Percentiles rank a stretch among this genome's conserved stretches.
These are phyloP conservation scores for Pachyrhynchus sulphureomaculatus DNA, from an alignment of 1,140 invertebrate species.

Conservation along the genomic window DNA sequence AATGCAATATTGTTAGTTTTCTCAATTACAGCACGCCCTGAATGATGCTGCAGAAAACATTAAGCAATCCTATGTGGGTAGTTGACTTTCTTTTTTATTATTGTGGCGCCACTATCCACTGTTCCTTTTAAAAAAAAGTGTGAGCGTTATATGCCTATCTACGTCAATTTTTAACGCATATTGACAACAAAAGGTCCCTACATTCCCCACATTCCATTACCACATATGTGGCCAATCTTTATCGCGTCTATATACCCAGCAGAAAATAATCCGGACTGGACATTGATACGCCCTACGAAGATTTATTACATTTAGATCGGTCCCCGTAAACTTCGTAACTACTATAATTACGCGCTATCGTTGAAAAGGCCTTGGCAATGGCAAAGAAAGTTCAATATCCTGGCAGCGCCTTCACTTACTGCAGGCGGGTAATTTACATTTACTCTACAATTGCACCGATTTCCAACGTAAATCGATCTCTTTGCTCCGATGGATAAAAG, in stretches of 20 bases:
- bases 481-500: constrained; percentile 7
- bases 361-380: constrained; percentile 20
- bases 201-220: too few relatives aligned
- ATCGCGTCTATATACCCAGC: not conserved
- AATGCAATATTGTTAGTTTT: too few relatives aligned
- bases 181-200: too few relatives aligned
- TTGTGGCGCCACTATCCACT: too few relatives aligned
- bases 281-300: not conserved
- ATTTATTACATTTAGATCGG: not conserved
- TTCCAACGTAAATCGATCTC: constrained; percentile 14
- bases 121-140: too few relatives aligned
- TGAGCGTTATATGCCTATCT: too few relatives aligned
- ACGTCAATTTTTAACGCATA: too few relatives aligned
- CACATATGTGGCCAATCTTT: too few relatives aligned
- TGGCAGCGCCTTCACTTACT: constrained; percentile 9
- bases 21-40: too few relatives aligned
- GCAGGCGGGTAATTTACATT: constrained; percentile 18
- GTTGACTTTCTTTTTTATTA: too few relatives aligned
- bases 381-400: constrained; percentile 21
- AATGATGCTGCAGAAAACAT: too few relatives aligned
- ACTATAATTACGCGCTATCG: constrained; percentile 1
- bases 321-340: not conserved
- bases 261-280: not conserved
- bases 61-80: too few relatives aligned
- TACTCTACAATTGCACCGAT: constrained; percentile 20